Conservation (phyloP, 2,888 invertebrate genomes). For the Therioaphis trifolii region DNA sequence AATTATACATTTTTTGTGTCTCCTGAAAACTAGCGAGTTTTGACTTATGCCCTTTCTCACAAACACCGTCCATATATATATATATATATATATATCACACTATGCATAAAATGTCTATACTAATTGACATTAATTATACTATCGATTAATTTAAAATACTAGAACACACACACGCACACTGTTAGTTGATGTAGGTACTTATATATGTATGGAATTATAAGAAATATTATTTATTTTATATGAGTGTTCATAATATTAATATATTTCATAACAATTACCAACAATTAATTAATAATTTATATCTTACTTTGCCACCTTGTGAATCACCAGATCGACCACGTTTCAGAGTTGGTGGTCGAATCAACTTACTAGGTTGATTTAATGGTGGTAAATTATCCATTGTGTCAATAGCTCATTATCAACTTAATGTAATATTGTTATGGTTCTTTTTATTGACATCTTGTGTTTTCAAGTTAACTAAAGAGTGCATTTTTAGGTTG, state of each 20-base stretch:
- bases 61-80: background rate
- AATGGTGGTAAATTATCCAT: conserved; percentile 40
- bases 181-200: too few relatives aligned
- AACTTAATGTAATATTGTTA: conserved; percentile 23
- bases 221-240: too few relatives aligned
- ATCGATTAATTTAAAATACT: too few relatives aligned
- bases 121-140: too few relatives aligned
- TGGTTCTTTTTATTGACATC: background rate
- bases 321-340: conserved; percentile 29
- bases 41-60: too few relatives aligned
- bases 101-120: too few relatives aligned
- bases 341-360: conserved; percentile 44
- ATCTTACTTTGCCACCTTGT: conserved; percentile 41
- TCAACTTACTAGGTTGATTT: conserved; percentile 32
- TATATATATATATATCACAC: too few relatives aligned
- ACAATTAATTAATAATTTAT: background rate
- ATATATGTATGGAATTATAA: too few relatives aligned
- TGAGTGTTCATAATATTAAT: too few relatives aligned
- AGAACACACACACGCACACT: too few relatives aligned
- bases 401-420: conserved; percentile 40
- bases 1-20: too few relatives aligned
- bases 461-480: background rate
- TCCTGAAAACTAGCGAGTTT: too few relatives aligned
- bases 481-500: background rate
- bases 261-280: background rate